Evolutionary conservation across 2,797 vertebrate species (phyloP), one percentile per base, ranked within the genome.

Genomic region (Xenops minutus): DNA sequence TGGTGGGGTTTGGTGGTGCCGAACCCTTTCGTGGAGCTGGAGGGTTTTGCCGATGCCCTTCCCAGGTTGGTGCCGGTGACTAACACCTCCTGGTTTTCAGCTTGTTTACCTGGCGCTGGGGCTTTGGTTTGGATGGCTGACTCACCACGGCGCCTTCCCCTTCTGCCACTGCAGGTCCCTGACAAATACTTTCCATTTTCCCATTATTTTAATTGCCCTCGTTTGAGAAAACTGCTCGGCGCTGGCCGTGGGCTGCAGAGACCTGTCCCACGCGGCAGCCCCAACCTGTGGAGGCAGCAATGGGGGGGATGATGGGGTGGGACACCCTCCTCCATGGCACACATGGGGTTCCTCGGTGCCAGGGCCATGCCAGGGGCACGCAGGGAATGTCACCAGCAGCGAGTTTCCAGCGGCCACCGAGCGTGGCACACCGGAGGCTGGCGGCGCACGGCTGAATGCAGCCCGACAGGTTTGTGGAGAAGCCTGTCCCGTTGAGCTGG

Each of bases 111-210:
- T 66, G 94, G 83, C 0, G 1, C 92, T 90, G 88, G 63, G 92
- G 88, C 92, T 95, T 62, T 7, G 10, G 24, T 64, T 58, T n/a
- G 85, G 34, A 29, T 81, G 8, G 19, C 90, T 95, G 95, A 95
- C 66, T 96, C 94, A 93, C 78, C 10, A 2, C 55, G 24, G 69
- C 5, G 2, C 88, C 78, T 92, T 96, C 71, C 15, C 27, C 62
- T 52, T 58, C 51, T 69, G 55, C 89, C 68, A 41, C 68, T 14
- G 48, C 84, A 73, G 78, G 79, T 91, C 59, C 66, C 89, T 95
- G 92, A 94, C 9, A 29, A 92, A 82, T 69, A 79, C 85, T 95
- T 95, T 92, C 91, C 92, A 88, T 95, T 91, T 93, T 82, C 80
- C 88, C 92, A 92, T 85, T 81, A 73, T 20, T 94, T 90, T 88